phyloP scores from a whole-genome alignment of 2,888 invertebrate species.

The Hypselothyrea guttata region DNA sequence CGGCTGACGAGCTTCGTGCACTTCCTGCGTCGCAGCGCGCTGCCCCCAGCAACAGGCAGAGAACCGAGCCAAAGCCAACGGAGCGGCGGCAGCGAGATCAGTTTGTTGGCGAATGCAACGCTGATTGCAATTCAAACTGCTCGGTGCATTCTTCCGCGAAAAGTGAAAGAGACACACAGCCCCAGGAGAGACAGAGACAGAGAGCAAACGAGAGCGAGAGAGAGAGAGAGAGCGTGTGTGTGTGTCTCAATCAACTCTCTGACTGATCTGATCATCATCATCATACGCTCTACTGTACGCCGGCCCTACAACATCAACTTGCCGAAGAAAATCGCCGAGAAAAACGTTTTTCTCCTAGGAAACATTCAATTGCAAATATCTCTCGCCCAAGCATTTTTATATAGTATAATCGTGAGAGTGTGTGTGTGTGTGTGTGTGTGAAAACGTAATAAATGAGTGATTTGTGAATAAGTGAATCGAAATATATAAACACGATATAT shows the following conservation, averaged over 20 bases:
- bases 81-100: constrained; percentile 59
- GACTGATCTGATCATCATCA: constrained; percentile 42
- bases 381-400: constrained; percentile 21
- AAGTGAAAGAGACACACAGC: constrained; percentile 60
- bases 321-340: constrained; percentile 40
- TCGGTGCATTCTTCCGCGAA: constrained; percentile 63
- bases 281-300: constrained; percentile 54
- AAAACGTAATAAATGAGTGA: constrained; percentile 41
- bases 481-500: constrained; percentile 26
- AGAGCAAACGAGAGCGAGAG: not conserved
- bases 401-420: constrained; percentile 32
- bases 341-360: constrained; percentile 29
- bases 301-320: constrained; percentile 26
- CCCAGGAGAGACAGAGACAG: not conserved
- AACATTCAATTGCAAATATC: constrained; percentile 27
- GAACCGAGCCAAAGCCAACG: constrained; percentile 57
- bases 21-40: constrained; percentile 61
- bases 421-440: constrained; percentile 35
- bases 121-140: constrained; percentile 67
- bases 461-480: constrained; percentile 49
- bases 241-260: constrained; percentile 6
- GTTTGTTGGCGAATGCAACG: constrained; percentile 73
- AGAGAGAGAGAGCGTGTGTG: constrained; percentile 8
- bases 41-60: constrained; percentile 55
- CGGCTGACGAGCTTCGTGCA: constrained; percentile 64